phyloP scores from a whole-genome alignment of 2,888 invertebrate species.

The Hypena proboscidalis region DNA sequence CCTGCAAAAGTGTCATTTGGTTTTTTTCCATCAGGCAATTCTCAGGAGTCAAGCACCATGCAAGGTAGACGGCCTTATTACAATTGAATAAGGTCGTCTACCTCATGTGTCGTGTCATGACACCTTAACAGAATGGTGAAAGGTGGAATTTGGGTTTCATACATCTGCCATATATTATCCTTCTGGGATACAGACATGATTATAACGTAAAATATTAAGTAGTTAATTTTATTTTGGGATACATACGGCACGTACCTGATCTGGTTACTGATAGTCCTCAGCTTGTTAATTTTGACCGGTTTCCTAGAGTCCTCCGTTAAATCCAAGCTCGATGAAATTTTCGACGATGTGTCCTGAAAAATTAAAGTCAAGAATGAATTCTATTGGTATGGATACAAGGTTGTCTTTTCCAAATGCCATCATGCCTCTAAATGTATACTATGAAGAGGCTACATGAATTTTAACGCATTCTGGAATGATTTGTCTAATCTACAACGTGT shows the following conservation, averaged over 20 bases:
- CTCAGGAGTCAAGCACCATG: too few relatives aligned
- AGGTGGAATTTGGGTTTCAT: too few relatives aligned
- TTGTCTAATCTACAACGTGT: constrained; percentile 3
- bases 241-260: constrained; percentile 84
- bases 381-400: too few relatives aligned
- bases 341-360: constrained; percentile 84
- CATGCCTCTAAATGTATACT: constrained; percentile 8
- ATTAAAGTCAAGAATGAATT: too few relatives aligned
- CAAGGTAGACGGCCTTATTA: too few relatives aligned
- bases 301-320: constrained; percentile 83
- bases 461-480: too few relatives aligned
- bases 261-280: constrained; percentile 91
- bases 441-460: not conserved
- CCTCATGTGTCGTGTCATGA: too few relatives aligned
- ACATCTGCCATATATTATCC: too few relatives aligned
- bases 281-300: constrained; percentile 87
- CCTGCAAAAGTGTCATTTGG: too few relatives aligned
- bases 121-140: too few relatives aligned
- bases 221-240: constrained; percentile 1
- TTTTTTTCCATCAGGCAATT: too few relatives aligned
- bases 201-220: not conserved
- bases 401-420: constrained; percentile 5
- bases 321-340: constrained; percentile 86
- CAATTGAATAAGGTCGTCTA: too few relatives aligned
- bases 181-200: not conserved